Percentiles rank a stretch among this genome's conserved stretches.
These are phyloP conservation scores for Heliconius cydno DNA, from an alignment of 2,888 invertebrate species.

Conservation along the genomic window DNA sequence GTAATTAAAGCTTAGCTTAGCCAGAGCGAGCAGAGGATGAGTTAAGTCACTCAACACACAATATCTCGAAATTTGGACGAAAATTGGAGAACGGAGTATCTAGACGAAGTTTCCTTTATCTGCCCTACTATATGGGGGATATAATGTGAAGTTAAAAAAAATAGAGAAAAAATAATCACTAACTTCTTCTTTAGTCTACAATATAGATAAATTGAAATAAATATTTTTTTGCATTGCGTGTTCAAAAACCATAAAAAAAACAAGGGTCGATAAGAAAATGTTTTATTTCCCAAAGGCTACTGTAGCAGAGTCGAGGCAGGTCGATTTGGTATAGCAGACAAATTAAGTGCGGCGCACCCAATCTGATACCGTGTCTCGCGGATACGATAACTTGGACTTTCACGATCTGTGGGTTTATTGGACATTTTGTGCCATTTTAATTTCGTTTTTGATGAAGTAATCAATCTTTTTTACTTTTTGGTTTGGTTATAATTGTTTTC, in stretches of 20 bases:
- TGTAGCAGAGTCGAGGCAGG: slow-evolving; percentile 1
- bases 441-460: slow-evolving; percentile 11
- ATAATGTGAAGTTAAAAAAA: too few species aligned
- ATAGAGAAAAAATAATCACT: too few species aligned
- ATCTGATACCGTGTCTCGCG: slow-evolving; percentile 14
- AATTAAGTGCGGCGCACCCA: slow-evolving; percentile 32
- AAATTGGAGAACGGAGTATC: too few species aligned
- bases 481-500: neutral
- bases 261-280: slow-evolving; percentile 4
- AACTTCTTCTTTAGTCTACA: neutral
- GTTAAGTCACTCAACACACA: too few species aligned
- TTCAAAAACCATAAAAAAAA: neutral
- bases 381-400: slow-evolving; percentile 19
- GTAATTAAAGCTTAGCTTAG: too few species aligned
- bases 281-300: neutral
- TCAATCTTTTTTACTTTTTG: neutral
- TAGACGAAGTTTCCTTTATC: too few species aligned
- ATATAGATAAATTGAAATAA: neutral
- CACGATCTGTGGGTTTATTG: slow-evolving; percentile 27
- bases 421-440: slow-evolving; percentile 4
- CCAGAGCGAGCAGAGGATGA: too few species aligned
- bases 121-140: too few species aligned
- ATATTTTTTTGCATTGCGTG: neutral
- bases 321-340: slow-evolving; percentile 20
- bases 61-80: too few species aligned